Percentiles rank a stretch among this genome's conserved stretches.
Evolutionary conservation across 2,113 vertebrate species (phyloP).

Genomic region (Aix galericulata): DNA sequence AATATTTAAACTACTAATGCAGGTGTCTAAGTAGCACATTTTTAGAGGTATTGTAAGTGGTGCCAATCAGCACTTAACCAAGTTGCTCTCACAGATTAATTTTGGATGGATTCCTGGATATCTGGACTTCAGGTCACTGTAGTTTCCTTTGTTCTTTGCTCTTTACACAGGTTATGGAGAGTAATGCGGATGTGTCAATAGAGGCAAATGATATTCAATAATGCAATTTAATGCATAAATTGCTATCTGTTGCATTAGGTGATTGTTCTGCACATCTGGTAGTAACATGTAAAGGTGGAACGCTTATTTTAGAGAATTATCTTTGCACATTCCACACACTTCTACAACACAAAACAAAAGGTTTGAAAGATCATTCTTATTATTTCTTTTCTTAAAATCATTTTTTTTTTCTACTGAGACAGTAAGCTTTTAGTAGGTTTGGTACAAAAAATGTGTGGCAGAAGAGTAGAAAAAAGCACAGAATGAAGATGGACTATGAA

Average conservation of each 20-base stretch:
- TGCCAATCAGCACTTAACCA: slow-evolving; percentile 28
- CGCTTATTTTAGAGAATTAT: background rate
- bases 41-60: slow-evolving; percentile 5
- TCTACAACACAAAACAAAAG: background rate
- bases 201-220: background rate
- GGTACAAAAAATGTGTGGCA: background rate
- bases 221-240: background rate
- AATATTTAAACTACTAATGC: slow-evolving; percentile 56
- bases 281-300: background rate
- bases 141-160: slow-evolving; percentile 24
- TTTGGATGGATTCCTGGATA: slow-evolving; percentile 51
- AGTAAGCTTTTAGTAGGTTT: background rate
- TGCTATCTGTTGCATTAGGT: background rate
- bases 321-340: background rate
- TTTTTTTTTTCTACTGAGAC: background rate
- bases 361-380: background rate
- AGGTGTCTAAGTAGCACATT: background rate
- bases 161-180: background rate
- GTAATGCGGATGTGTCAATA: slow-evolving; percentile 8
- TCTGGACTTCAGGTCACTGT: background rate
- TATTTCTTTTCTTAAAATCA: too few species aligned
- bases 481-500: background rate
- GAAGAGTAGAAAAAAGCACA: background rate
- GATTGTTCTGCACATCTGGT: background rate
- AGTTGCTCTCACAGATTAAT: slow-evolving; percentile 64